phyloP scores from a whole-genome alignment of 2,113 vertebrate species.

The Hyaena hyaena region DNA sequence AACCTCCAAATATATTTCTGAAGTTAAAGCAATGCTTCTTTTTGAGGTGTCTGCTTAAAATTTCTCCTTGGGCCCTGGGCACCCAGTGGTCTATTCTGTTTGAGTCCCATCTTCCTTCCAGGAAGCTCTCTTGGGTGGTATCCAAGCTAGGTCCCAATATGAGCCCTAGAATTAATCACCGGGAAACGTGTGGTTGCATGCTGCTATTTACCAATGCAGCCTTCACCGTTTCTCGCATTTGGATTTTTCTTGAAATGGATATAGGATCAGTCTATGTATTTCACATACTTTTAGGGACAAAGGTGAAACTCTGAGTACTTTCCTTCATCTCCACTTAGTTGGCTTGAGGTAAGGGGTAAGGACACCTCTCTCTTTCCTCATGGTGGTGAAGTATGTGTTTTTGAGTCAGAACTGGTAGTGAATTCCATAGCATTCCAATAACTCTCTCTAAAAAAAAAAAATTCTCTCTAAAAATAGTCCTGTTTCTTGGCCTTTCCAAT shows the following conservation, averaged over 20 bases:
- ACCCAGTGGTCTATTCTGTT: neutral
- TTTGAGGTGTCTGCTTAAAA: neutral
- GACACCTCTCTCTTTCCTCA: neutral
- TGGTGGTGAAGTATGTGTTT: neutral
- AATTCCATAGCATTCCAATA: constrained; percentile 1
- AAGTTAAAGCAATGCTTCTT: neutral
- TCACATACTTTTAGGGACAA: neutral
- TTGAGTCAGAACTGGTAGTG: neutral
- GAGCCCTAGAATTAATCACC: neutral
- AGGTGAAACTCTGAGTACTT: neutral
- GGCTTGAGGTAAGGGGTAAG: neutral
- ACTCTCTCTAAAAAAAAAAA: neutral
- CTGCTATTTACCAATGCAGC: neutral
- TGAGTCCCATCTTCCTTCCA: neutral
- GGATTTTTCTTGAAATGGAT: neutral
- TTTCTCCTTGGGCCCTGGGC: neutral
- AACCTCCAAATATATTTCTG: neutral
- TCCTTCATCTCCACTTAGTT: neutral
- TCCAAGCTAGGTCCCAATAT: neutral
- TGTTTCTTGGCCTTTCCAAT: constrained; percentile 19
- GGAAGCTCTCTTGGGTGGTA: neutral
- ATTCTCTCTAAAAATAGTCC: constrained; percentile 21
- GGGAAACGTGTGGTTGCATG: neutral
- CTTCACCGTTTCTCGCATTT: neutral
- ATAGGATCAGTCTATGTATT: neutral